Percentiles rank a stretch among this genome's conserved stretches.
These are phyloP conservation scores for Scaptodrosophila latifasciaeformis DNA, from an alignment of 2,888 invertebrate genomes.

Conservation along the genomic window DNA sequence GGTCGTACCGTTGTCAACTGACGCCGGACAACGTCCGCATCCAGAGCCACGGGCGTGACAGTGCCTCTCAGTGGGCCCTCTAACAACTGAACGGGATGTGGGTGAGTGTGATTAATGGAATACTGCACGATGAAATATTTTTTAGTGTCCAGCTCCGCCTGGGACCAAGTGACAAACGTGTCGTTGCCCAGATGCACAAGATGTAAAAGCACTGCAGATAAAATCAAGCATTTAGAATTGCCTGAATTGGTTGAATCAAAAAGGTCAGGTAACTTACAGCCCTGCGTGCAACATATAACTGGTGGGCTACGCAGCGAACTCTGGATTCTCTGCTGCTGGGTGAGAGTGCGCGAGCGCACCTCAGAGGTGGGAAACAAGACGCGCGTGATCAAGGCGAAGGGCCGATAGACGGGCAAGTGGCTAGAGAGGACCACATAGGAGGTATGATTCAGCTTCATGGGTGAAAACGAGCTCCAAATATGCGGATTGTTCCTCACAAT, in stretches of 20 bases:
- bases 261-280: constrained; percentile 60
- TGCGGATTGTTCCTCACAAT: constrained; percentile 72
- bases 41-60: constrained; percentile 55
- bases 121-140: constrained; percentile 72
- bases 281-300: constrained; percentile 73
- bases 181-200: constrained; percentile 64
- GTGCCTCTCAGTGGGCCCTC: constrained; percentile 58
- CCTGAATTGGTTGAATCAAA: constrained; percentile 5
- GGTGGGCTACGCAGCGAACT: constrained; percentile 72
- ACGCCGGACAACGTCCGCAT: constrained; percentile 56
- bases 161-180: constrained; percentile 71
- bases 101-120: constrained; percentile 66
- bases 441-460: constrained; percentile 67
- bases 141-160: constrained; percentile 63
- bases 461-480: constrained; percentile 70
- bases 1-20: constrained; percentile 58
- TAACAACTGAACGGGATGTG: constrained; percentile 62
- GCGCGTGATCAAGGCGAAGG: constrained; percentile 71
- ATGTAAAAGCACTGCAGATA: constrained; percentile 64
- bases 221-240: neutral
- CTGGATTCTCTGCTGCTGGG: constrained; percentile 65
- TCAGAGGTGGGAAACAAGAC: constrained; percentile 69
- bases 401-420: constrained; percentile 69
- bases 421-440: constrained; percentile 71
- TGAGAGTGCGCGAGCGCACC: constrained; percentile 50